These are phyloP conservation scores for Erethizon dorsatum DNA, from an alignment of 2,797 vertebrate genomes.

Conservation along the genomic window DNA sequence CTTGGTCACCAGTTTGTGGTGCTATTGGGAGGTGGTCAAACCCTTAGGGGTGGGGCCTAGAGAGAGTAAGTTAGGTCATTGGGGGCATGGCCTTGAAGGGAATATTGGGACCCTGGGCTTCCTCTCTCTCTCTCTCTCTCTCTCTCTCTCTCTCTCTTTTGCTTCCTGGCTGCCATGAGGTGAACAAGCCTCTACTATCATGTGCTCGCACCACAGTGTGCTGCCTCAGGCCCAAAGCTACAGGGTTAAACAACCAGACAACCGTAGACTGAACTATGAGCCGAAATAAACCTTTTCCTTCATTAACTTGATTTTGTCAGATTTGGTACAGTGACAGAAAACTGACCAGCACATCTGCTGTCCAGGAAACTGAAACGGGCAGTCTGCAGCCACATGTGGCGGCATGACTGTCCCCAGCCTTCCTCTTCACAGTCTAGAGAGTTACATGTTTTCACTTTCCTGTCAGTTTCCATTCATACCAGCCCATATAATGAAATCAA, in stretches of 20 bases:
- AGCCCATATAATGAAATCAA: not conserved
- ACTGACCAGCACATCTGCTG: not conserved
- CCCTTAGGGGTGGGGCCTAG: not conserved
- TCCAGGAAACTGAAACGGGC: not conserved
- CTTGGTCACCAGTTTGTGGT: not conserved
- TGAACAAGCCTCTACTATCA: not conserved
- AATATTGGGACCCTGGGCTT: not conserved
- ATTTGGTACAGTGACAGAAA: not conserved
- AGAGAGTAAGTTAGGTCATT: not conserved
- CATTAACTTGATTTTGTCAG: not conserved
- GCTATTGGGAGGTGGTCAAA: not conserved
- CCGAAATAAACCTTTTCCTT: not conserved
- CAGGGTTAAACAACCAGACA: not conserved
- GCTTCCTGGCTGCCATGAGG: not conserved
- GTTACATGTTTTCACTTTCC: not conserved
- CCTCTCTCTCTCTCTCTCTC: not conserved
- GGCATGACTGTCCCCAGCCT: not conserved
- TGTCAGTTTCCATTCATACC: not conserved
- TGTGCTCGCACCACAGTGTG: not conserved
- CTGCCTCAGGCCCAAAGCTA: not conserved
- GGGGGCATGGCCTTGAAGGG: not conserved
- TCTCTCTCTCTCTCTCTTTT: not conserved
- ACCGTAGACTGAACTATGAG: not conserved
- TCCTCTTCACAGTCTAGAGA: no score
- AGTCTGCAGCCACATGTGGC: not conserved